Conservation (phyloP, 2,888 invertebrate genomes). For the Noctua comes region DNA sequence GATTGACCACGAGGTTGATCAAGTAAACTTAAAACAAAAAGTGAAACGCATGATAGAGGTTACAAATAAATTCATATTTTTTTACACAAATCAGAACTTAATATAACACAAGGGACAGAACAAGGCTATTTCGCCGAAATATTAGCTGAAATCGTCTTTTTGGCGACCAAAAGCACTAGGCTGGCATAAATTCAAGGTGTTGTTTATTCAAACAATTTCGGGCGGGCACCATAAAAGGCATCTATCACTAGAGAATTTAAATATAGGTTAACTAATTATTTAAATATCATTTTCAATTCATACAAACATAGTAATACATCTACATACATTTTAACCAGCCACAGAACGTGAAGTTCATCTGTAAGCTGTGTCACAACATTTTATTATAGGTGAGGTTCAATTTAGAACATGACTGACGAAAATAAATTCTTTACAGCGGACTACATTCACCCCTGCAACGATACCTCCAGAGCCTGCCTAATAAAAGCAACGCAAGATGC, state of each 20-base stretch:
- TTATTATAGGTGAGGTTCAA: background rate
- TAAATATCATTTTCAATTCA: background rate
- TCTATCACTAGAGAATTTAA: background rate
- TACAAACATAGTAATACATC: background rate
- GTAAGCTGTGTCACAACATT: background rate
- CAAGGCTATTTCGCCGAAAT: no score
- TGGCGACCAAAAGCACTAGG: no score
- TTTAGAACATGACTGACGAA: background rate
- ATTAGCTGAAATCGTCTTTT: background rate
- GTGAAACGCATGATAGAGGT: no score
- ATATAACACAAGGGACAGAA: no score
- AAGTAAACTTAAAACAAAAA: no score
- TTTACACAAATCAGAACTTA: no score
- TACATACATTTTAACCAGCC: background rate
- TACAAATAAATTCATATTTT: no score
- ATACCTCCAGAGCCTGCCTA: slow-evolving; percentile 78
- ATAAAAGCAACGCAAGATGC: slow-evolving; percentile 82
- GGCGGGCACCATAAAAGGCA: background rate
- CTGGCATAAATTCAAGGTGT: no score
- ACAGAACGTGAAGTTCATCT: background rate
- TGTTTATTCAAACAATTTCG: background rate
- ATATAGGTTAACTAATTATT: background rate
- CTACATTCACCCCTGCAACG: slow-evolving; percentile 84
- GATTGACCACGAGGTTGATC: background rate
- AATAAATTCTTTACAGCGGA: slow-evolving; percentile 76